Conservation (phyloP, 2,797 vertebrate species). For the Danionella dracula region DNA sequence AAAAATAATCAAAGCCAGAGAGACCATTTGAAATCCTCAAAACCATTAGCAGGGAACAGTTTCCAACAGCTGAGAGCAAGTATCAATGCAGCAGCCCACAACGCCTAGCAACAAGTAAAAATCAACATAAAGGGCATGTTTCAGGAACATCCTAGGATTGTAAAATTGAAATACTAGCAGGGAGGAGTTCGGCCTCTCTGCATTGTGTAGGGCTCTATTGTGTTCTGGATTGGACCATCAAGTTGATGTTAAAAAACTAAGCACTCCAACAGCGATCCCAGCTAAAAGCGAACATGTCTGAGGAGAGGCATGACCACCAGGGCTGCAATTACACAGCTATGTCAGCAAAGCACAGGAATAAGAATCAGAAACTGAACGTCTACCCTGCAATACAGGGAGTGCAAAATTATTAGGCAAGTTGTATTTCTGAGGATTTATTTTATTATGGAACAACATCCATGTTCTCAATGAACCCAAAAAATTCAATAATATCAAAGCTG, state of each 20-base stretch:
- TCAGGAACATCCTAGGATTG: background rate
- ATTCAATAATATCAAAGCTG: no score
- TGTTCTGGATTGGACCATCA: slow-evolving; percentile 7
- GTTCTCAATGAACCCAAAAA: no score
- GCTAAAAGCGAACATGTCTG: slow-evolving; percentile 20
- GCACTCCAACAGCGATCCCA: slow-evolving; percentile 21
- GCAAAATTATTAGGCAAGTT: no score
- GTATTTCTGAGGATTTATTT: no score
- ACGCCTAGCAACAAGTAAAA: slow-evolving; percentile 11
- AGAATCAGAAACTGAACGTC: background rate
- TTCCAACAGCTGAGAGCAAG: slow-evolving; percentile 34
- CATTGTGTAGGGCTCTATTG: slow-evolving; percentile 15
- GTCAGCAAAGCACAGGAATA: background rate
- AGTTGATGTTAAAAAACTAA: slow-evolving; percentile 12
- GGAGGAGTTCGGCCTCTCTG: background rate
- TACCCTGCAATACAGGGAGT: background rate
- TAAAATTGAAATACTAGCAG: slow-evolving; percentile 9
- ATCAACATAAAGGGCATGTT: background rate
- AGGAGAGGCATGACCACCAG: slow-evolving; percentile 15
- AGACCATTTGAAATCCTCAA: slow-evolving; percentile 27
- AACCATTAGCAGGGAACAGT: slow-evolving; percentile 12
- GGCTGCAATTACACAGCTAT: slow-evolving; percentile 25
- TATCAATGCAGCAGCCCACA: background rate
- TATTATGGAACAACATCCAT: no score
- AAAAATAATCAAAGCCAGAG: slow-evolving; percentile 38